Base-by-base conservation (phyloP, 2,113 vertebrate genomes). In the Loxodonta africana region DNA sequence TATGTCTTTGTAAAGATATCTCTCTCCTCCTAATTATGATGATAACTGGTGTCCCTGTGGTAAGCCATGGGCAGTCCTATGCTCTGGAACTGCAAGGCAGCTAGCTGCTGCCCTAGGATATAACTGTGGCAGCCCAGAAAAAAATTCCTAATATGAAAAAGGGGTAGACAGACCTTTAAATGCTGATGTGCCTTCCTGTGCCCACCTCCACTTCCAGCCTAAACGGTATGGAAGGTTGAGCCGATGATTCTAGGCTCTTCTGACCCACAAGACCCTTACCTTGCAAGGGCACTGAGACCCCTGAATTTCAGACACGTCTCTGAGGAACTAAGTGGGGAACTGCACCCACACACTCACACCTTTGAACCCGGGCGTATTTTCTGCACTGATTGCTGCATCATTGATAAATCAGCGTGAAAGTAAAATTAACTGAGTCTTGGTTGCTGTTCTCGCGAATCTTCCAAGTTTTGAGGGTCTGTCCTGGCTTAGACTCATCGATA, bases 261-360 rank as follows among this genome's bases (percentile, higher is more conserved):
- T 23, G 69, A 18, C 0, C 2, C 10, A 0, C 0, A 0, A 26
- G 30, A 74, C 30, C 8, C 26, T 15, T 28, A 30, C 18, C 71
- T 12, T 33, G 11, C 53, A 11, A 44, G 8, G 14, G 20, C 60
- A n/a, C 4, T 0, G 48, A 83, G 69, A 41, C 6, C 21, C 82
- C 26, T 46, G 30, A 20, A 51, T 44, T 48, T 60, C 74, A 67
- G 33, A 2, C 60, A 20, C 14, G 5, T 23, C 18, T 88, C 2
- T 5, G 14, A 96, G 41, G 37, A 62, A 57, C 15, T 25, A 9
- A 0, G 12, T 8, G 18, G 10, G 23, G 9, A 30, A 37, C 41
- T 3, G 15, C 0, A 1, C 25, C 30, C 37, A 48, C n/a, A 2
- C 20, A 1, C 3, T 33, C 0, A 0, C 9, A 1, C 2, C 67